These are phyloP conservation scores for Apotomis betuletana DNA, from an alignment of 2,888 invertebrate genomes.

Conservation along the genomic window DNA sequence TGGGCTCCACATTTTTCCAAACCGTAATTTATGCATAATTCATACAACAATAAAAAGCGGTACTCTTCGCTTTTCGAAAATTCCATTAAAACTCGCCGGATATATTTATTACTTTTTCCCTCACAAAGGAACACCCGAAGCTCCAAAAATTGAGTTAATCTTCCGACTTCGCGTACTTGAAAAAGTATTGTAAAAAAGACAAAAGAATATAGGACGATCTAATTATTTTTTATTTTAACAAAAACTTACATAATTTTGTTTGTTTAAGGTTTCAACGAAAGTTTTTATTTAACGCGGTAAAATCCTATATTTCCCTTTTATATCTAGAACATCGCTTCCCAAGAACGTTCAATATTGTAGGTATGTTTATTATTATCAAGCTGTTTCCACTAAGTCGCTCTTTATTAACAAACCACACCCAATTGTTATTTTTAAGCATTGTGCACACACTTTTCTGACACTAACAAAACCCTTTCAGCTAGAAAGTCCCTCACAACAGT, in stretches of 20 bases:
- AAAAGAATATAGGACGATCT: constrained; percentile 59
- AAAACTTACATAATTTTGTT: constrained; percentile 24
- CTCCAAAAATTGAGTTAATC: constrained; percentile 69
- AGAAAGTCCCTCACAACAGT: constrained; percentile 3
- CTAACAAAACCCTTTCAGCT: background rate
- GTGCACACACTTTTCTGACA: background rate
- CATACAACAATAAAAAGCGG: constrained; percentile 48
- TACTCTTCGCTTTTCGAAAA: constrained; percentile 55
- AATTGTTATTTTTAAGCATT: background rate
- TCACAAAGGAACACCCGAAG: constrained; percentile 60
- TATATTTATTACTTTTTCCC: constrained; percentile 54
- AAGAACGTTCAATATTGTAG: no score
- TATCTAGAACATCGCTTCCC: background rate
- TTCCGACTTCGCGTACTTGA: constrained; percentile 61
- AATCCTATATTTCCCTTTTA: background rate
- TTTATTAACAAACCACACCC: background rate
- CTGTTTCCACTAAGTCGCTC: no score
- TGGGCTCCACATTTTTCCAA: constrained; percentile 41
- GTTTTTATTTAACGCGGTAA: background rate
- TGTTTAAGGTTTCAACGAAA: background rate
- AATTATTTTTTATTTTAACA: constrained; percentile 52
- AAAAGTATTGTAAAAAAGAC: constrained; percentile 54
- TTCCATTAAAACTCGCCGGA: constrained; percentile 61
- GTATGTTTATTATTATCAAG: background rate
- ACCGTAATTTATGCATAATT: constrained; percentile 55